Base-by-base conservation (phyloP, 1,140 invertebrate genomes). In the Lithobius niger region DNA sequence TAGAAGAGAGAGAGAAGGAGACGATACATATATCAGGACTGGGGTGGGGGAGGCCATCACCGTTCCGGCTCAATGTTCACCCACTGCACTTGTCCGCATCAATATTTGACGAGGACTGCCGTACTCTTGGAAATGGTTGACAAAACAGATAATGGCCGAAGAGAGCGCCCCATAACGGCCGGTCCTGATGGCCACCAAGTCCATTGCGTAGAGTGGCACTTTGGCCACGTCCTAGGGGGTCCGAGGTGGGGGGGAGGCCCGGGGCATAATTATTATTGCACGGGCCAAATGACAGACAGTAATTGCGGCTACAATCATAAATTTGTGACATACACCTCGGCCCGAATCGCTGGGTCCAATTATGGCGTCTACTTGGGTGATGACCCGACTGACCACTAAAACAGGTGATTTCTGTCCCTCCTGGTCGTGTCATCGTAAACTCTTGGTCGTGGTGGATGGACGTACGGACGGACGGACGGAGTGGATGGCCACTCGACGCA, bases 121-220 rank as follows among this genome's bases (percentile, higher is more conserved):
- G 25, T 50, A 26, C 13, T 50, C 13, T 10, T 40, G 31, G 48
- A 50, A 50, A 50, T 50, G 48, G 48, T 50, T 50, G 48, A 50
- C 48, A 50, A 50, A 50, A 50, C 48, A 50, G 48, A 50, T 50
- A 50, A 50, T 50, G 48, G 48, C 24, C 24, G 4, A 21, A 21
- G 44, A 21, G 19, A 47, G 44, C 6, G 22, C 13, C n/a, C 15
- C 44, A 15, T 47, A 22, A 47, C 22, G 44, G 44, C 44, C 22
- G 10, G 13, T 24, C 22, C 27, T 27, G 48, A 27, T 50, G 27
- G 48, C 21, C 48, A 3, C 25, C 22, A 21, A 4, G 24, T 50
- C 48, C 48, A 50, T 50, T 50, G 3, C 24, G 25, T 16, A 25
- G 48, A 27, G 48, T 27, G 48, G 22, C 48, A 27, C 25, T 50